Evolutionary conservation across 1,140 invertebrate genomes (phyloP).

Genomic region (Acromyrmex echinatior): DNA sequence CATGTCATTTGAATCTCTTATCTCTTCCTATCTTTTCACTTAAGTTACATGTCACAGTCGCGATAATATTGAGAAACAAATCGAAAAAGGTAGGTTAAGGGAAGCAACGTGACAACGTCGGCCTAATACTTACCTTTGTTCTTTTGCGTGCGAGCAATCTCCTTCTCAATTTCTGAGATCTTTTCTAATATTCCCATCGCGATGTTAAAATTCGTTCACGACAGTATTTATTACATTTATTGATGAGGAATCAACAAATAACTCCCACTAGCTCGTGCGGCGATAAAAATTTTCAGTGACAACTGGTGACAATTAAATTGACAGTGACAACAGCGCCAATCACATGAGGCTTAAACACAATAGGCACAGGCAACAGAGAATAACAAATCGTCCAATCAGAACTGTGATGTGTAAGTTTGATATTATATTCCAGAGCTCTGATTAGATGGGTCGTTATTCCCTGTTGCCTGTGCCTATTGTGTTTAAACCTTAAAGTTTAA

Average conservation of each 20-base stretch:
- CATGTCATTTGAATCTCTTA: neutral
- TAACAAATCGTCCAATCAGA: too few species aligned
- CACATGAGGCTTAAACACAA: neutral
- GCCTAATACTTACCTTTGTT: conserved; percentile 95
- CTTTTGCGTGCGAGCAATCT: conserved; percentile 99
- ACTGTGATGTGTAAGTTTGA: too few species aligned
- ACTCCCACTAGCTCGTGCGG: neutral
- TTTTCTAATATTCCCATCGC: conserved; percentile 98
- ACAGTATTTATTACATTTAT: conserved; percentile 60
- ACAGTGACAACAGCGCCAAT: neutral
- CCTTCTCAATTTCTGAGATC: conserved; percentile 99
- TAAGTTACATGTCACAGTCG: neutral
- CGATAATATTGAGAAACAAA: neutral
- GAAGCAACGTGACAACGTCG: conserved; percentile 37
- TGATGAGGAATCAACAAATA: conserved; percentile 25
- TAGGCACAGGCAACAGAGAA: too few species aligned
- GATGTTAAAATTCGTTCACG: neutral
- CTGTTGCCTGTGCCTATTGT: too few species aligned
- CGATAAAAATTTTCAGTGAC: neutral
- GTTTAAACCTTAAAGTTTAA: neutral
- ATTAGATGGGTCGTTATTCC: too few species aligned
- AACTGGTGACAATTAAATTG: neutral
- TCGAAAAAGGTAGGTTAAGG: conserved; percentile 18
- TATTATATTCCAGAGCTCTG: too few species aligned
- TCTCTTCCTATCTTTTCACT: neutral